Base-by-base conservation (phyloP, 2,888 invertebrate genomes). In the Hartigia nigra region DNA sequence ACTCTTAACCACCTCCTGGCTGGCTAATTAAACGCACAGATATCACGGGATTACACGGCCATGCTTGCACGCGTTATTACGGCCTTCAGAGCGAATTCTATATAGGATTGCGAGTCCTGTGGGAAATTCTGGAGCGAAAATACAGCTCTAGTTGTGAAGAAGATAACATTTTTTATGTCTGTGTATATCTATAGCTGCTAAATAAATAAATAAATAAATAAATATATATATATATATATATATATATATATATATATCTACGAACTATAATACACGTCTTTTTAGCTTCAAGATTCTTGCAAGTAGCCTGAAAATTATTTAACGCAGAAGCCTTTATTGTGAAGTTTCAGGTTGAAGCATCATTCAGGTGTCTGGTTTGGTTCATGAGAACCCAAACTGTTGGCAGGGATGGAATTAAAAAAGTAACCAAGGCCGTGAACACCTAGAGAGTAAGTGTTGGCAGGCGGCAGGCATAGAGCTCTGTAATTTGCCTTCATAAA, bases 401-500 rank as follows among this genome's bases (percentile, higher is more conserved):
- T 5, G 39, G 39, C 79, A 84, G 81, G 80, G 85, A 82, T 87
- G 84, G 86, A 88, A 88, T 86, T 84, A 85, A 86, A 88, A 87
- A 87, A 88, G 84, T 86, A 85, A 79, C 81, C 85, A 84, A 84
- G 84, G 81, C 84, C n/a, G 37, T 55, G 74, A 83, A 84, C 83
- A 83, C 82, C 85, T 83, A 86, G 86, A 86, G 87, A 88, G 87
- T 88, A 85, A 31, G 84, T 87, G 86, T 86, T 88, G 86, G 88
- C 87, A 86, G 89, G 85, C 87, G 90, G 88, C 90, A 89, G 90
- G 83, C 85, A 86, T 85, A 84, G 86, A 81, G 86, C 89, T 90
- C 90, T 91, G 91, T 91, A 91, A 91, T 91, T 91, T 91, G 87
- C 88, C 87, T 90, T 90, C 91, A 86, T 91, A 91, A 91, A 91